phyloP scores from a whole-genome alignment of 2,888 invertebrate genomes.

The Pegoplata infirma region DNA sequence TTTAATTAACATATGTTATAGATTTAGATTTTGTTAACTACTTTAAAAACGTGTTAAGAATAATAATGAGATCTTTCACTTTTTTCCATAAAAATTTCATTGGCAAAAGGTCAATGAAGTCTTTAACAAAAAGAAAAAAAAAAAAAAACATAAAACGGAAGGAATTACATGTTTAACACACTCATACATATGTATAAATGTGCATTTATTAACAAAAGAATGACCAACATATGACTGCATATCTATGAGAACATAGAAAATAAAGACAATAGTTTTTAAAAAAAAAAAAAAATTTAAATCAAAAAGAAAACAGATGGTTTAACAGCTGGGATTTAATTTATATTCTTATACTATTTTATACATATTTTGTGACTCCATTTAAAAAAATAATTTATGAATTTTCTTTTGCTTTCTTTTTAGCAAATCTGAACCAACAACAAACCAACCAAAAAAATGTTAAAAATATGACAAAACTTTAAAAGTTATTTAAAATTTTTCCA shows the following conservation, averaged over 20 bases:
- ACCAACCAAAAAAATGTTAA: slow-evolving; percentile 35
- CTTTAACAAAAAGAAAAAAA: background rate
- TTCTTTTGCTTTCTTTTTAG: slow-evolving; percentile 24
- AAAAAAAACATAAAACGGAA: background rate
- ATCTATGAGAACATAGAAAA: background rate
- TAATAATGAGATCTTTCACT: background rate
- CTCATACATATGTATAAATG: background rate
- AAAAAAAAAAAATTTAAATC: no score
- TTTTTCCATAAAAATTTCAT: background rate
- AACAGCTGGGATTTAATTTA: slow-evolving; percentile 4
- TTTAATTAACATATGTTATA: slow-evolving; percentile 35
- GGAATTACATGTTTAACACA: background rate
- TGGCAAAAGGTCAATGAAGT: slow-evolving; percentile 5
- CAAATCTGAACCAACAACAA: slow-evolving; percentile 5
- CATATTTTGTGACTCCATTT: background rate
- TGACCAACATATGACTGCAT: background rate
- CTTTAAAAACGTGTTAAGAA: slow-evolving; percentile 13
- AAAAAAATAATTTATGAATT: background rate
- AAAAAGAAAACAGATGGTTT: slow-evolving; percentile 8
- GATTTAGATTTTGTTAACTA: slow-evolving; percentile 24
- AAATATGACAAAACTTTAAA: slow-evolving; percentile 51
- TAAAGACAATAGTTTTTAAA: background rate
- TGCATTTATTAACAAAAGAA: background rate
- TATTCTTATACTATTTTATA: background rate
- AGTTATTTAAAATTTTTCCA: slow-evolving; percentile 2